Percentiles rank a stretch among this genome's conserved stretches.
phyloP scores from a whole-genome alignment of 1,140 invertebrate genomes.

The Heliconius eleuchia region DNA sequence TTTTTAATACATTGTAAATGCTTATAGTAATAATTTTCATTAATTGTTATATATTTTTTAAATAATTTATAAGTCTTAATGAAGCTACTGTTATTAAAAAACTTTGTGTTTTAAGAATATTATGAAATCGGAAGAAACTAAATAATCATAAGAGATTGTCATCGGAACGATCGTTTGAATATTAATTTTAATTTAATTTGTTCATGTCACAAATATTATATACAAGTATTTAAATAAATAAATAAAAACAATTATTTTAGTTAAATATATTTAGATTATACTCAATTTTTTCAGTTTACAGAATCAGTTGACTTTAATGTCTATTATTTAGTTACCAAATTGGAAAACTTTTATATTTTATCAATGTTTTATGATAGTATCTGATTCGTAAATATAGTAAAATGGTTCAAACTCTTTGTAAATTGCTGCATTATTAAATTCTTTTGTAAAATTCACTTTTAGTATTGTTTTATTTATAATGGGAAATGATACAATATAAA shows the following conservation, averaged over 20 bases:
- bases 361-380: neutral
- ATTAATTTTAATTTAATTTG: neutral
- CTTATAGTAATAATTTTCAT: neutral
- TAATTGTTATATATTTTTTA: neutral
- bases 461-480: too few relatives aligned
- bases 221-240: neutral
- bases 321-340: neutral
- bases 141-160: neutral
- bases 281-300: neutral
- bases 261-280: neutral
- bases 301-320: neutral
- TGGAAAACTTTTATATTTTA: neutral
- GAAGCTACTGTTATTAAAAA: neutral
- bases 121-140: neutral
- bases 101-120: neutral
- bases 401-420: too few relatives aligned
- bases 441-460: too few relatives aligned
- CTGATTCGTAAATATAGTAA: too few relatives aligned
- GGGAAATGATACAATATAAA: too few relatives aligned
- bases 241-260: neutral
- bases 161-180: neutral
- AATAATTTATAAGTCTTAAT: neutral
- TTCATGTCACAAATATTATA: neutral
- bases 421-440: too few relatives aligned
- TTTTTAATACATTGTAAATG: conserved; percentile 1